Percentiles rank a stretch among this genome's conserved stretches.
These are phyloP conservation scores for Euwallacea fornicatus DNA, from an alignment of 1,140 invertebrate species.

Conservation along the genomic window DNA sequence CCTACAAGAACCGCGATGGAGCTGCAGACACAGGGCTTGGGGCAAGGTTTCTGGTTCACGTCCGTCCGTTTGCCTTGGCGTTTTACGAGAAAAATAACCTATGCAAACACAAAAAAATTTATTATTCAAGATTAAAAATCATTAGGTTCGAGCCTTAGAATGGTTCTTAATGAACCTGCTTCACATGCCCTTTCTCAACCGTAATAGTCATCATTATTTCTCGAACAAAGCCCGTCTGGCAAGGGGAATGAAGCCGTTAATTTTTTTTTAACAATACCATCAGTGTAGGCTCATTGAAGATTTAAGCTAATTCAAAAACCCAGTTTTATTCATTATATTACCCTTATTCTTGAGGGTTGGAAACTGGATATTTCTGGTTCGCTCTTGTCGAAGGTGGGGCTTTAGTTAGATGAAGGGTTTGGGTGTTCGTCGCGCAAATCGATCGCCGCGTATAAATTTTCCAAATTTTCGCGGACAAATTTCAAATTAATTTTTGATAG, in stretches of 20 bases:
- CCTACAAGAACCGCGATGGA: not conserved
- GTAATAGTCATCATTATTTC: too few relatives aligned
- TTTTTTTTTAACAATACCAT: not conserved
- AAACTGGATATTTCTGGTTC: conserved; percentile 16
- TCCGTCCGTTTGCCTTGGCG: not conserved
- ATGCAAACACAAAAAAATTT: not conserved
- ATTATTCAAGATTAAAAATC: too few relatives aligned
- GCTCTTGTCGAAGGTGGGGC: not conserved
- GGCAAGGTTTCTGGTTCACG: conserved; percentile 7
- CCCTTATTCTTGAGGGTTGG: not conserved
- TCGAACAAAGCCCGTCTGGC: too few relatives aligned
- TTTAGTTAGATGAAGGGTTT: conserved; percentile 4
- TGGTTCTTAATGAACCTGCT: too few relatives aligned
- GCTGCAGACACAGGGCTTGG: not conserved
- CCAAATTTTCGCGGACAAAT: too few relatives aligned
- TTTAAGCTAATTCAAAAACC: too few relatives aligned
- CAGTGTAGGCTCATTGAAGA: not conserved
- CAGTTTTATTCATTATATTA: too few relatives aligned
- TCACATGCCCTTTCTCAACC: too few relatives aligned
- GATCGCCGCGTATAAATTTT: too few relatives aligned
- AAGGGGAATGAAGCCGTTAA: too few relatives aligned
- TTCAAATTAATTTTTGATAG: too few relatives aligned
- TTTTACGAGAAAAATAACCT: conserved; percentile 6
- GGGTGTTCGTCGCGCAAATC: not conserved
- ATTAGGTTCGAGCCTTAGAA: too few relatives aligned